Base-by-base conservation (phyloP, 2,888 invertebrate species). In the Argyresthia albistria region DNA sequence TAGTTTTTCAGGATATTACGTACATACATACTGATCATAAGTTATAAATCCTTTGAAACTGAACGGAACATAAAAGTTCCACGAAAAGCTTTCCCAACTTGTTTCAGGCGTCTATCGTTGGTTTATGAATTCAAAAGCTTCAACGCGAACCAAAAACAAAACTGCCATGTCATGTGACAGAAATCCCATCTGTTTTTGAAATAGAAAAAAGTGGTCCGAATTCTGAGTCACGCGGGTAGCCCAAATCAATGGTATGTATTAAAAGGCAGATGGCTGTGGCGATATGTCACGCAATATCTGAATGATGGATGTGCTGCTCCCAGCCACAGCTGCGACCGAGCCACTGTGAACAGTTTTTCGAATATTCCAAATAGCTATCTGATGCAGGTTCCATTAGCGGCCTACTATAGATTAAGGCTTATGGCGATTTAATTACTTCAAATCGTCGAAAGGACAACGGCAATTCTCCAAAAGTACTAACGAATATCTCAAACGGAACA, bases 251-350 rank as follows among this genome's bases (percentile, higher is more conserved):
- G 43, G 43, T 45, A 45, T 51, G 43, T 45, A 51, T 51, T 45
- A 51, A 43, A 36, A 48, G 37, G 39, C 48, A 52, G 46, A 46
- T 46, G 39, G 47, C 14, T 16, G 46, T 47, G 16, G 25, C 35
- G 47, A 54, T 58, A 55, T 58, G 62, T 62, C 60, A 71, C 65
- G 70, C 66, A 70, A 71, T 80, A 75, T 76, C 70, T 58, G 64
- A 56, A 65, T 81, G 80, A 80, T 79, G 65, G 76, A 81, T 80
- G 75, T 45, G 45, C 36, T 61, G 57, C 63, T 65, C 66, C 57
- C 56, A 10, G 43, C 45, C 12, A 12, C 45, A 14, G 39, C 39
- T 39, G 39, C 39, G 10, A 39, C 25, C 25, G 25, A 25, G 25
- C 25, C 25, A 8, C n/a, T n/a, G 39, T 8, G 14, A 45, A 45